Evolutionary conservation across 1,140 invertebrate genomes (phyloP).

Genomic region (Macrosteles quadrilineatus): DNA sequence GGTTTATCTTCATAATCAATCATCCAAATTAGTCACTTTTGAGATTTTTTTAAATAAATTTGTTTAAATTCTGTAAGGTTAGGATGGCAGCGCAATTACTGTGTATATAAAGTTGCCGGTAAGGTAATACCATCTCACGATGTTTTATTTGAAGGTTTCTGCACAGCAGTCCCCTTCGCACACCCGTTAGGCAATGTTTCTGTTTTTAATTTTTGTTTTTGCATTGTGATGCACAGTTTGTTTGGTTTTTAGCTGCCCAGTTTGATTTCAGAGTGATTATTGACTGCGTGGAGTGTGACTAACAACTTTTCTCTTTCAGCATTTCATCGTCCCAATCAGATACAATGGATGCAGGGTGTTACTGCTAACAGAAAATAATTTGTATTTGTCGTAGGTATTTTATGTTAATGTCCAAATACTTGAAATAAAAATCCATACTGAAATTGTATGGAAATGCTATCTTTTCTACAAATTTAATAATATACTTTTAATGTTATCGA

Average conservation of each 20-base stretch:
- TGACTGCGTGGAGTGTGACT: slow-evolving; percentile 3
- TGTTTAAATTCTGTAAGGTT: too few species aligned
- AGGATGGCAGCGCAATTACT: slow-evolving; percentile 15
- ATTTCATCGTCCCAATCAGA: too few species aligned
- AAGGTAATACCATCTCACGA: slow-evolving; percentile 8
- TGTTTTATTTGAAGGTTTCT: slow-evolving; percentile 16
- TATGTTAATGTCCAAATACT: too few species aligned
- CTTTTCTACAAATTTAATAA: too few species aligned
- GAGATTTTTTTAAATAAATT: not conserved
- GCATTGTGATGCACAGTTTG: slow-evolving; percentile 34
- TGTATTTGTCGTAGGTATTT: too few species aligned
- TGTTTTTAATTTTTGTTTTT: slow-evolving; percentile 27
- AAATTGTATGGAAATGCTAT: too few species aligned
- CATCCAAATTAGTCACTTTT: too few species aligned
- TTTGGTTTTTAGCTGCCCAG: slow-evolving; percentile 19
- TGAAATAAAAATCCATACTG: too few species aligned
- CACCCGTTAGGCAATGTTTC: slow-evolving; percentile 13
- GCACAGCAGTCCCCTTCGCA: slow-evolving; percentile 18
- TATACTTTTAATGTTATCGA: too few species aligned
- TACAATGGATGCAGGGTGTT: too few species aligned
- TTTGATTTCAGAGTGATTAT: slow-evolving; percentile 20
- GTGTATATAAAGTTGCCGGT: not conserved
- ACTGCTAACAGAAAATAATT: too few species aligned
- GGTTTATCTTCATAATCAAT: too few species aligned
- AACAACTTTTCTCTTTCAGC: slow-evolving; percentile 13